Evolutionary conservation across 2,797 vertebrate genomes (phyloP).

Genomic region (Diglossa cyanea): DNA sequence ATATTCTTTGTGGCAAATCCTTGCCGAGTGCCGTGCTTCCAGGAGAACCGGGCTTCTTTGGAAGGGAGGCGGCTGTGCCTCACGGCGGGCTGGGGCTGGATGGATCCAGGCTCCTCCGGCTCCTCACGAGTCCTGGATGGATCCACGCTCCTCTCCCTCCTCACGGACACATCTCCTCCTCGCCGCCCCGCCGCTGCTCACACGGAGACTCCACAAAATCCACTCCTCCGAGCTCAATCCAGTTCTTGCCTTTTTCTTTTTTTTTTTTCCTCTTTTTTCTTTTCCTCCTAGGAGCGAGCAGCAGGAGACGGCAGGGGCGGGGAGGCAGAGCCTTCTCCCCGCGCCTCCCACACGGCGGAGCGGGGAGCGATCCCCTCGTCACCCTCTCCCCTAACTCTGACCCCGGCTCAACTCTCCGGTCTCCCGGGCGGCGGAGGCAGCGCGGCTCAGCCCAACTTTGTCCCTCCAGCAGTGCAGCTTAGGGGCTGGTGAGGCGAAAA

Average conservation of each 20-base stretch:
- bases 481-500: background rate
- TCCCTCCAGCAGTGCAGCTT: slow-evolving; percentile 36
- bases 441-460: slow-evolving; percentile 51
- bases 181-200: background rate
- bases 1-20: slow-evolving; percentile 27
- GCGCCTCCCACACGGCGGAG: slow-evolving; percentile 44
- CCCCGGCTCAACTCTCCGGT: slow-evolving; percentile 18
- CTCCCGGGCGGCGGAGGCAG: slow-evolving; percentile 17
- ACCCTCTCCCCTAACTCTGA: slow-evolving; percentile 34
- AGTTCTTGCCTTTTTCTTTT: background rate
- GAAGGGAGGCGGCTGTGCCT: background rate
- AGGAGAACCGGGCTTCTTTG: background rate
- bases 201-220: background rate
- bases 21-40: background rate
- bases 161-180: background rate
- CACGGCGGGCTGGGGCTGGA: background rate
- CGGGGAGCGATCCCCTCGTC: background rate
- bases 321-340: background rate
- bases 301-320: background rate
- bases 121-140: background rate
- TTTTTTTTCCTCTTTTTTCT: background rate
- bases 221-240: background rate
- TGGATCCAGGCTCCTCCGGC: background rate
- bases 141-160: background rate
- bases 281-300: background rate